phyloP scores from a whole-genome alignment of 2,888 invertebrate genomes.

The Altica lythri region DNA sequence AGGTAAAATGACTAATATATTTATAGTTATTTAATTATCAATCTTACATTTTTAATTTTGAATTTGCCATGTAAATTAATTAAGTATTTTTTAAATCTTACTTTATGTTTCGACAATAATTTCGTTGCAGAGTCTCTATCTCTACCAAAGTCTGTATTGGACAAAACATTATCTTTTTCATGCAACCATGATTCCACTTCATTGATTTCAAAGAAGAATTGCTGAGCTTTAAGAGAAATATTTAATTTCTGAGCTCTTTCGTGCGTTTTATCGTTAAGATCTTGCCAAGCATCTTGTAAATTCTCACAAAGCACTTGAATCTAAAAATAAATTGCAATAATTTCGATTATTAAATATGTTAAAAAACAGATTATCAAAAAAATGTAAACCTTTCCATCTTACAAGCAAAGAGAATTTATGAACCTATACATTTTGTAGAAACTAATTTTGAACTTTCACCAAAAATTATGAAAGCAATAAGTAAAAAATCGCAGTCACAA shows the following conservation, averaged over 20 bases:
- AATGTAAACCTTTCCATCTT: too few species aligned
- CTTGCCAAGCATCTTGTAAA: conserved; percentile 74
- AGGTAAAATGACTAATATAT: too few species aligned
- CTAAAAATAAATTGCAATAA: conserved; percentile 52
- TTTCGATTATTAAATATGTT: too few species aligned
- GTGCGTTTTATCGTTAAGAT: conserved; percentile 71
- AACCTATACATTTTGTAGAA: too few species aligned
- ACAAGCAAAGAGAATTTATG: too few species aligned
- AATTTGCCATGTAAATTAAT: background rate
- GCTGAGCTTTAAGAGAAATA: conserved; percentile 85
- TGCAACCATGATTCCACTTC: conserved; percentile 93
- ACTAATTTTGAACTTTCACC: too few species aligned
- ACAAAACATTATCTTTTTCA: conserved; percentile 81
- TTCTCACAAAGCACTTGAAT: conserved; percentile 76
- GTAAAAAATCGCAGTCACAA: too few species aligned
- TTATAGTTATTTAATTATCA: too few species aligned
- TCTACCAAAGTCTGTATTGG: conserved; percentile 84
- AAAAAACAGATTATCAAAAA: too few species aligned
- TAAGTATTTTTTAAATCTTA: conserved; percentile 46
- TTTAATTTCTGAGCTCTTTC: conserved; percentile 80
- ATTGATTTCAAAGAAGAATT: conserved; percentile 87
- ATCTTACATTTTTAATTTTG: background rate
- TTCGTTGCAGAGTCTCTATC: conserved; percentile 92
- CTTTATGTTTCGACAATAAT: conserved; percentile 92
- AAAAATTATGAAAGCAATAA: too few species aligned